Evolutionary conservation across 2,888 invertebrate genomes (phyloP).

Genomic region (Coelinius sp.): DNA sequence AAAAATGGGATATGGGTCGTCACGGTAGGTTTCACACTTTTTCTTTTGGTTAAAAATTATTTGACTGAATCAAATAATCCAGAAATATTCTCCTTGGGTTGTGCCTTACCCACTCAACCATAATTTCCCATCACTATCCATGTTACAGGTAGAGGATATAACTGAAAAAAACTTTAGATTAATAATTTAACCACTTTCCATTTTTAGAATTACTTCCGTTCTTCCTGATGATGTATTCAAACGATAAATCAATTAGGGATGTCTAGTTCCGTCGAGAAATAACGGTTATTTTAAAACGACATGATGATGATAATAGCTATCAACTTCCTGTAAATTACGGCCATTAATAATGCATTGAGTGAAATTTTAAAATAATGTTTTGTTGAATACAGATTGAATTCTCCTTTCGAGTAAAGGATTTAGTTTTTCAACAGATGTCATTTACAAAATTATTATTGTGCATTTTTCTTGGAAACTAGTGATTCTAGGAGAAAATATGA

Average conservation of each 20-base stretch:
- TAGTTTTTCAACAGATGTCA: no score
- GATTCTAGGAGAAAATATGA: no score
- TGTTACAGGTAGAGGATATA: neutral
- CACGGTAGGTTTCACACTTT: no score
- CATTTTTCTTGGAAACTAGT: no score
- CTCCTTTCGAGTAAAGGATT: no score
- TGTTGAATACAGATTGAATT: neutral
- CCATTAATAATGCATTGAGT: neutral
- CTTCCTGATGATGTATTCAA: neutral
- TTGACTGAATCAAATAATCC: no score
- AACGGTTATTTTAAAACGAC: neutral
- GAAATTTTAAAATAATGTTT: neutral
- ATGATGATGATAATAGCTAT: neutral
- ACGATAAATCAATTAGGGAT: slow-evolving; percentile 9
- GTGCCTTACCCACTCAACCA: neutral
- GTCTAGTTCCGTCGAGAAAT: neutral
- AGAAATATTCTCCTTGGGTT: no score
- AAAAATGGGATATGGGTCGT: no score
- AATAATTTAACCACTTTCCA: neutral
- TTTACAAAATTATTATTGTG: no score
- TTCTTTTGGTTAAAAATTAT: no score
- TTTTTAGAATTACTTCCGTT: neutral
- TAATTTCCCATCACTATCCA: neutral
- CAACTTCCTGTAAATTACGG: slow-evolving; percentile 11
- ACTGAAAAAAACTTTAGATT: neutral